Evolutionary conservation across 2,888 invertebrate genomes (phyloP).

Genomic region (Thecophora atra): DNA sequence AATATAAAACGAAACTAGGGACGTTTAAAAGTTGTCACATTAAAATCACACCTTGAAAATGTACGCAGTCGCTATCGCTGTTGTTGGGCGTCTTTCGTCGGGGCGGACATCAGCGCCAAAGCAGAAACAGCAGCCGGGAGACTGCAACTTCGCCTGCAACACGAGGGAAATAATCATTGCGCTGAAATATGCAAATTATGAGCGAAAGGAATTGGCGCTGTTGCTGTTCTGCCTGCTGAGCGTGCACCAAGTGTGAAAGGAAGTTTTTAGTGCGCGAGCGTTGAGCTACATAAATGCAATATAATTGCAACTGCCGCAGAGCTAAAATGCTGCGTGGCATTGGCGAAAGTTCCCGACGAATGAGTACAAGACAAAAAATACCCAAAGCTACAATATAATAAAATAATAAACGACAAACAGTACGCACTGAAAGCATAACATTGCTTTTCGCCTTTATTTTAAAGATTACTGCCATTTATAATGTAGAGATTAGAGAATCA

Average conservation of each 20-base stretch:
- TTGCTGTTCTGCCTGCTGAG: conserved; percentile 41
- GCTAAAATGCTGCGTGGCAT: conserved; percentile 14
- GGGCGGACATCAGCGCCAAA: background rate
- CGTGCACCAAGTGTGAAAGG: conserved; percentile 27
- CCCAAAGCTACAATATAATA: background rate
- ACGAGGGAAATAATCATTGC: background rate
- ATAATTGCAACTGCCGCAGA: background rate
- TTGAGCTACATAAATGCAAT: conserved; percentile 14
- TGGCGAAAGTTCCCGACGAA: conserved; percentile 3
- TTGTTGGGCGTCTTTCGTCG: too few species aligned
- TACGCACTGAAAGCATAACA: background rate
- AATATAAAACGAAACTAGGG: conserved; percentile 8
- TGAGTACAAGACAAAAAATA: background rate
- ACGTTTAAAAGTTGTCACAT: conserved; percentile 34
- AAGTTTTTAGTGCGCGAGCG: conserved; percentile 3
- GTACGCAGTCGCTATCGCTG: background rate
- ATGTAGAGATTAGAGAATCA: too few species aligned
- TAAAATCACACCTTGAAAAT: conserved; percentile 39
- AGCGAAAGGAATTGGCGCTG: conserved; percentile 41
- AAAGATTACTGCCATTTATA: background rate
- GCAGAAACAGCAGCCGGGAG: background rate
- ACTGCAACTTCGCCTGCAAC: conserved; percentile 3
- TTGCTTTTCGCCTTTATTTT: background rate
- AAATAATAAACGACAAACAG: background rate
- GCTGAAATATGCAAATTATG: conserved; percentile 38